Conservation (phyloP, 2,888 invertebrate species). For the Phoenoteleia sp. region DNA sequence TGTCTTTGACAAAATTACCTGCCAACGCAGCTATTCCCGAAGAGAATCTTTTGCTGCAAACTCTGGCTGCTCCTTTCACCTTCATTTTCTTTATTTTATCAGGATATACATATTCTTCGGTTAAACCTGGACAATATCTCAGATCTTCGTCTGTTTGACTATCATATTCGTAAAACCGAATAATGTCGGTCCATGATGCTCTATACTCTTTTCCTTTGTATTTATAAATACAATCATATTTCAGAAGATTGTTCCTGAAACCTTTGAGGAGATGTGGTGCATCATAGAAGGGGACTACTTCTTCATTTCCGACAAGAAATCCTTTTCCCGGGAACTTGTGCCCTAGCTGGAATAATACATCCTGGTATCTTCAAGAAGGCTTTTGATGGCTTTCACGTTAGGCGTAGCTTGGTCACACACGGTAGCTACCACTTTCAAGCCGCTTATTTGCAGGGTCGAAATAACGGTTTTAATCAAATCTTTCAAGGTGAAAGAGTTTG, state of each 20-base stretch:
- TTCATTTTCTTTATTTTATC: slow-evolving; percentile 8
- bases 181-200: background rate
- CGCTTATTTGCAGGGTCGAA: background rate
- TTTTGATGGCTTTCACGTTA: background rate
- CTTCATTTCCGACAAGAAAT: background rate
- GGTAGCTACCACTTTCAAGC: background rate
- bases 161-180: background rate
- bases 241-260: background rate
- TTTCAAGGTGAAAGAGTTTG: no score
- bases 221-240: background rate
- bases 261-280: slow-evolving; percentile 1
- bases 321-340: no score
- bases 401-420: background rate
- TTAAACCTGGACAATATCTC: background rate
- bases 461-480: background rate
- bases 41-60: background rate
- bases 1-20: background rate
- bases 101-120: background rate
- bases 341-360: no score
- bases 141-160: slow-evolving; percentile 13
- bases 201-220: background rate
- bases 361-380: background rate
- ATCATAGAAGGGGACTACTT: background rate
- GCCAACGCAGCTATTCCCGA: background rate
- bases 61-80: background rate